A percentile compares a stretch with the other conserved stretches of the same genome.
Evolutionary conservation across 2,797 vertebrate species (phyloP).

Genomic region (Myotis pilosus): DNA sequence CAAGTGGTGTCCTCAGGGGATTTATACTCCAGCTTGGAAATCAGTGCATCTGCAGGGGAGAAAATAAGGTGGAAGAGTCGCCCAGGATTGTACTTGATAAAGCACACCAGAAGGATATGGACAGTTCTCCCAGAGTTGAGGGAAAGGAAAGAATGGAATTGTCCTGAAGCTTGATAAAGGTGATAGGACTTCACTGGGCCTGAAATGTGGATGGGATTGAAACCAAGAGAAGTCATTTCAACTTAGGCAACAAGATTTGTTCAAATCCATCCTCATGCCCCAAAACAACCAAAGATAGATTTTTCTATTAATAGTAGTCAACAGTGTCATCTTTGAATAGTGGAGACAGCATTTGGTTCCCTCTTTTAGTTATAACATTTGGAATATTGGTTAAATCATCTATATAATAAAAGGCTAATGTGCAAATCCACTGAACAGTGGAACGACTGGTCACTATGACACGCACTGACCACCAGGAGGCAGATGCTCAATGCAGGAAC

Average conservation of each 20-base stretch:
- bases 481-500: too few species aligned
- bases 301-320: neutral
- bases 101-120: neutral
- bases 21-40: neutral
- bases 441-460: too few species aligned
- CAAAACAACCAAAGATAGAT: conserved; percentile 6
- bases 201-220: neutral
- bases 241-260: neutral
- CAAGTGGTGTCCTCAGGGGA: neutral
- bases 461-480: too few species aligned
- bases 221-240: neutral
- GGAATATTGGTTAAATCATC: neutral
- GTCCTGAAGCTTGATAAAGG: neutral
- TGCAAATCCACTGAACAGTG: too few species aligned
- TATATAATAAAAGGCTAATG: too few species aligned
- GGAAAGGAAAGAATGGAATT: neutral
- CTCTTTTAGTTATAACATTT: neutral
- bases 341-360: neutral
- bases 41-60: neutral
- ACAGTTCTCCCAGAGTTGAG: neutral
- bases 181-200: neutral
- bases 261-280: neutral
- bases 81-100: neutral
- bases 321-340: neutral
- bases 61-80: neutral